Base-by-base conservation (phyloP, 2,797 vertebrate species). In the Lutra lutra region DNA sequence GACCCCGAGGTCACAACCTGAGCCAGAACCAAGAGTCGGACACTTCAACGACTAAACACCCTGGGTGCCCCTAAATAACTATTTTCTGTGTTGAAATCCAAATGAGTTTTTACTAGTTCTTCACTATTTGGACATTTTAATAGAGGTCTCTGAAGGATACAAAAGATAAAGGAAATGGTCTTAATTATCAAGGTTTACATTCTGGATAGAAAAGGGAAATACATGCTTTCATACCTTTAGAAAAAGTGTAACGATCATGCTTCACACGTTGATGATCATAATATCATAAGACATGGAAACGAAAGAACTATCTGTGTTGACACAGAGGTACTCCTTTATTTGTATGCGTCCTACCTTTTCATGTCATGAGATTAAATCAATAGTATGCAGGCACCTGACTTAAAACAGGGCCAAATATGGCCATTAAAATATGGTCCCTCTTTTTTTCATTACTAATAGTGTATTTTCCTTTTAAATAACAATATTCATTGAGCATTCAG, bases 41-140 rank as follows among this genome's bases (percentile, higher is more conserved):
- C 17, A 17, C 66, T 68, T 68, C 9, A 68, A n/a, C 2, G 1
- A 68, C 3, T 35, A 9, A 35, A n/a, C 18, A 20, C 32, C 66
- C 17, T 2, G 18, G n/a, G n/a, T 0, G 7, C n/a, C 66, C 17
- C 18, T 79, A 95, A 48, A 29, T 78, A 93, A 54, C 21, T 7
- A 60, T 38, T 95, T 79, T 95, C 77, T 15, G 23, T 9, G 13
- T 66, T 86, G 58, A 95, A 75, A 90, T 6, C n/a, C 56, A 94
- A 90, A n/a, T 38, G 64, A 95, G 11, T 20, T 70, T 60, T 90
- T 86, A 62, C 58, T 82, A 89, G 43, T 14, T 75, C 32, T 79
- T 14, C 17, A 83, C 21, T 70, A 70, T 80, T 43, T 80, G 51
- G 18, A 82, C 40, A 84, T 92, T 92, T 89, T 86, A 82, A 66